phyloP scores from a whole-genome alignment of 1,140 invertebrate species.

The Acromyrmex heyeri region DNA sequence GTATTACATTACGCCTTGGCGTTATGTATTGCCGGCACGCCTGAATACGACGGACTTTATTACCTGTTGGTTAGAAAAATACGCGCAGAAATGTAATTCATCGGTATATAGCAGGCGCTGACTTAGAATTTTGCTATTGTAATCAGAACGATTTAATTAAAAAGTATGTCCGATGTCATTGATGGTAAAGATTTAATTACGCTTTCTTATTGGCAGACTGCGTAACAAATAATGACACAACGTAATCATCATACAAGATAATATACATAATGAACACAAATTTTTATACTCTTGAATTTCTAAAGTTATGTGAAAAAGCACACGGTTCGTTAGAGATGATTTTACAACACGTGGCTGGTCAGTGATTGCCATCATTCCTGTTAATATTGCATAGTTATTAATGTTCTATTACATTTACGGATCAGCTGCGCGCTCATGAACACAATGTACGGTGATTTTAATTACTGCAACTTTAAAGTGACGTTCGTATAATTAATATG shows the following conservation, averaged over 20 bases:
- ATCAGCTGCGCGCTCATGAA: constrained; percentile 31
- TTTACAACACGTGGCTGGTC: constrained; percentile 20
- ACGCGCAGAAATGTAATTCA: constrained; percentile 23
- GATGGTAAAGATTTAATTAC: not conserved
- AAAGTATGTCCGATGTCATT: not conserved
- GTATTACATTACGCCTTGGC: constrained; percentile 71
- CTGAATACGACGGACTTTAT: constrained; percentile 68
- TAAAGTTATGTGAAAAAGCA: constrained; percentile 10
- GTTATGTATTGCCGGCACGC: constrained; percentile 66
- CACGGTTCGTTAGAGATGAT: constrained; percentile 34
- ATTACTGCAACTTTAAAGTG: constrained; percentile 43
- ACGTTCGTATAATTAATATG: constrained; percentile 59
- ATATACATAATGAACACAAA: constrained; percentile 33
- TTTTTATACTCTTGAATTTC: constrained; percentile 6
- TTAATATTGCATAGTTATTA: constrained; percentile 72
- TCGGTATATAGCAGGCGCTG: not conserved
- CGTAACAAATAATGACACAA: not conserved
- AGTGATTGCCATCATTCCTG: constrained; percentile 49
- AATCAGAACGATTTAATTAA: constrained; percentile 10
- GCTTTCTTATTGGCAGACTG: not conserved
- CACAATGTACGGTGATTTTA: constrained; percentile 50
- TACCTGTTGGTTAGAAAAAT: constrained; percentile 67
- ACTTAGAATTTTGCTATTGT: constrained; percentile 15
- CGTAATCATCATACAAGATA: not conserved
- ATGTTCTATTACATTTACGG: constrained; percentile 55